phyloP scores from a whole-genome alignment of 53 echinoderm and acorn worm species.

The Echinometra lucunter region DNA sequence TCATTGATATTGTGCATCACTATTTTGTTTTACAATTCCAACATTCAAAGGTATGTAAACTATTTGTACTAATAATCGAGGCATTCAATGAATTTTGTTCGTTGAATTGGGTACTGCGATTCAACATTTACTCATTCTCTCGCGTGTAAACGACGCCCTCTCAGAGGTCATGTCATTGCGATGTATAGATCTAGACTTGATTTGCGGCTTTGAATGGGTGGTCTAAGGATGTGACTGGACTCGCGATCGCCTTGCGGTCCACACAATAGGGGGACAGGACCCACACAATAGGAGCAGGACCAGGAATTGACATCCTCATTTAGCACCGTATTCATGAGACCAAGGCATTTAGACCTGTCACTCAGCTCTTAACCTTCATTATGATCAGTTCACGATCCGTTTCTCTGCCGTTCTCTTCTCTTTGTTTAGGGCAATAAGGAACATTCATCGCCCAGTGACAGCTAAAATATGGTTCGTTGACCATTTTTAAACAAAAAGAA shows the following conservation, averaged over 20 bases:
- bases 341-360: slow-evolving; percentile 48
- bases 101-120: too few species aligned
- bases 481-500: background rate
- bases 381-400: slow-evolving; percentile 57
- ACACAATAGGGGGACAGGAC: slow-evolving; percentile 17
- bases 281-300: slow-evolving; percentile 37
- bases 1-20: too few species aligned
- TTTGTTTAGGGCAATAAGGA: background rate
- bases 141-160: background rate
- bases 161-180: background rate
- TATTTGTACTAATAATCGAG: too few species aligned
- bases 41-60: too few species aligned
- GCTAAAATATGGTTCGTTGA: background rate
- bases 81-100: too few species aligned
- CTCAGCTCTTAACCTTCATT: background rate
- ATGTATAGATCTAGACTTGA: slow-evolving; percentile 17
- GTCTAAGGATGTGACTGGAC: background rate
- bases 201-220: slow-evolving; percentile 33
- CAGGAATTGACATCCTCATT: slow-evolving; percentile 66
- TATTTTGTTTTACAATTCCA: too few species aligned
- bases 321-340: slow-evolving; percentile 36
- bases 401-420: slow-evolving; percentile 29
- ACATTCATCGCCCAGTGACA: slow-evolving; percentile 31
- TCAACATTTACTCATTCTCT: too few species aligned
- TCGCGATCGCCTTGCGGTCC: background rate